Percentiles rank a stretch among this genome's conserved stretches.
Conservation (phyloP, 1,140 invertebrate genomes). For the Lithobius niger region DNA sequence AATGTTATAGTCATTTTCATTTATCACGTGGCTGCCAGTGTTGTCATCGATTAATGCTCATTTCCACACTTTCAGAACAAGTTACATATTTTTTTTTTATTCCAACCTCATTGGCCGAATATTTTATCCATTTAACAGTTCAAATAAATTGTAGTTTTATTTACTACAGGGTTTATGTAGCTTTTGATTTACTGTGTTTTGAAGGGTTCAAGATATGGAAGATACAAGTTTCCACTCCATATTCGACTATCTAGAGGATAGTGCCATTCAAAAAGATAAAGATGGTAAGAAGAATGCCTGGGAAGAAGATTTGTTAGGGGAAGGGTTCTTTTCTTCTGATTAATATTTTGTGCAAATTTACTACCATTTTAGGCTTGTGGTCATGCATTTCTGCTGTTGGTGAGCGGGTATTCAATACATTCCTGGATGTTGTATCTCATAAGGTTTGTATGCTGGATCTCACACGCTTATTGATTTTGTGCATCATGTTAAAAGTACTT, state of each 20-base stretch:
- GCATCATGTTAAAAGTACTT: no score
- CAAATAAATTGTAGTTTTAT: no score
- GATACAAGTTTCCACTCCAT: constrained; percentile 82
- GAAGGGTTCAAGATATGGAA: constrained; percentile 63
- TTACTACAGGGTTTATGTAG: no score
- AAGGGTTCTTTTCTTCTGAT: background rate
- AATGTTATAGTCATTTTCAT: no score
- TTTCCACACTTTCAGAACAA: no score
- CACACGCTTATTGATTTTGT: no score
- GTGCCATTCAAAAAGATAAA: constrained; percentile 91
- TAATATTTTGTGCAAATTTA: background rate
- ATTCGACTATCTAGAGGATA: constrained; percentile 85
- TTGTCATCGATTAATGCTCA: no score
- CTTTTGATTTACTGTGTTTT: no score
- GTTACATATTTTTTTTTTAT: no score
- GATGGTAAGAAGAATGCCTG: constrained; percentile 42
- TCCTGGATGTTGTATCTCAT: constrained; percentile 70
- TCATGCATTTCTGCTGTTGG: constrained; percentile 74
- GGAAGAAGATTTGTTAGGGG: background rate
- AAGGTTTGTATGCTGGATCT: constrained; percentile 42
- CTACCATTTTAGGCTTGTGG: constrained; percentile 56
- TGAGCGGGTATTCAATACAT: constrained; percentile 73
- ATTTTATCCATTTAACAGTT: no score
- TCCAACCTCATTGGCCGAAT: no score
- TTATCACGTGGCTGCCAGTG: no score